A percentile compares a stretch with the other conserved stretches of the same genome.
Conservation (phyloP, 2,888 invertebrate genomes). For the Orgyia antiqua region DNA sequence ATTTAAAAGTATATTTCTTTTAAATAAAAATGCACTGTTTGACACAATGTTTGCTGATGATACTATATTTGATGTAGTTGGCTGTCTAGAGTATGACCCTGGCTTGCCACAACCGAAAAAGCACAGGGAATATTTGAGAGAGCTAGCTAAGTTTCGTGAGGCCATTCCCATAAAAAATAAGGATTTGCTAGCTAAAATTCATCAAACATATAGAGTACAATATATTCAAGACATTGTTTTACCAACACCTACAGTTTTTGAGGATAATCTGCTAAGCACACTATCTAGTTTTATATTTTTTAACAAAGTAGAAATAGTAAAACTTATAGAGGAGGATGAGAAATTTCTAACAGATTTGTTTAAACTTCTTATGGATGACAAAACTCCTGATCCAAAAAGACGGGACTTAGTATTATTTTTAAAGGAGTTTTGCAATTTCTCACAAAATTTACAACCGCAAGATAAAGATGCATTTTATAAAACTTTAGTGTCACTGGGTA, state of each 20-base stretch:
- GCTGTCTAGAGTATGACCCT: slow-evolving; percentile 99
- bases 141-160: slow-evolving; percentile 94
- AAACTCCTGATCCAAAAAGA: slow-evolving; percentile 89
- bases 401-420: slow-evolving; percentile 97
- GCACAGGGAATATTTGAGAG: slow-evolving; percentile 97
- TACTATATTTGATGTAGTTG: slow-evolving; percentile 97
- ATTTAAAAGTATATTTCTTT: slow-evolving; percentile 98
- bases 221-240: slow-evolving; percentile 99
- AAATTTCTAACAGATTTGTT: slow-evolving; percentile 97
- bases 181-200: slow-evolving; percentile 97
- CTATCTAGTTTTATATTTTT: slow-evolving; percentile 99
- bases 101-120: slow-evolving; percentile 89
- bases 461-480: slow-evolving; percentile 99
- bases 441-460: slow-evolving; percentile 97
- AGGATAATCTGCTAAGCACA: slow-evolving; percentile 98
- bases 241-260: slow-evolving; percentile 99
- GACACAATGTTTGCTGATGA: slow-evolving; percentile 99
- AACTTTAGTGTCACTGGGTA: slow-evolving; percentile 91
- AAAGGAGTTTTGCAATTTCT: slow-evolving; percentile 99
- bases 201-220: slow-evolving; percentile 99
- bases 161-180: slow-evolving; percentile 96
- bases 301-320: slow-evolving; percentile 99
- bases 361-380: slow-evolving; percentile 92
- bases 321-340: slow-evolving; percentile 98
- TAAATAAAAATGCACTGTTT: slow-evolving; percentile 97